These are phyloP conservation scores for Bostrychus sinensis DNA, from an alignment of 2,113 vertebrate genomes.

Conservation along the genomic window DNA sequence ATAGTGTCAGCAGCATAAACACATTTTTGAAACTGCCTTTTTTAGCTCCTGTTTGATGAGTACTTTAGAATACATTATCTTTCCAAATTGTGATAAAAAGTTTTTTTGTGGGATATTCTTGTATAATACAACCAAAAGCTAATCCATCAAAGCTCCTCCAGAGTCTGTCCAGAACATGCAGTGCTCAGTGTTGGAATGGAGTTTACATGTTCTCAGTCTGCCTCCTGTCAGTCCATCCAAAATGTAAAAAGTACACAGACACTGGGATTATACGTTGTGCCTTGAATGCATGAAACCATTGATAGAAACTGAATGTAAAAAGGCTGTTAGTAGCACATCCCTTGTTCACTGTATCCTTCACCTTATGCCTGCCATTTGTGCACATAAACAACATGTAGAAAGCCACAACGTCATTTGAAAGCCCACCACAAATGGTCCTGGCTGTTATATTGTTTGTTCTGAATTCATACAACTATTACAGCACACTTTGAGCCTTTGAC, in stretches of 20 bases:
- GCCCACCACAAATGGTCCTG: constrained; percentile 35
- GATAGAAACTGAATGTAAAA: too few species aligned
- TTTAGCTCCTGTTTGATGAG: not conserved
- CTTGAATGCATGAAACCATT: too few species aligned
- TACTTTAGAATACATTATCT: not conserved
- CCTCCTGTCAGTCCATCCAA: constrained; percentile 14
- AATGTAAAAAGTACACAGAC: not conserved
- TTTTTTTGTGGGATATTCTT: not conserved
- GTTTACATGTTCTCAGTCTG: constrained; percentile 13
- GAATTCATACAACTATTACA: constrained; percentile 39
- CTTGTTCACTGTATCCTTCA: not conserved
- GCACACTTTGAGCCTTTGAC: constrained; percentile 26
- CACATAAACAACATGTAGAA: too few species aligned
- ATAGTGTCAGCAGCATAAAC: not conserved
- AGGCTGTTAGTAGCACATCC: too few species aligned
- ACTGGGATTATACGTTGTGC: too few species aligned
- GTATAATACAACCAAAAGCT: constrained; percentile 19
- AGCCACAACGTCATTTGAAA: too few species aligned
- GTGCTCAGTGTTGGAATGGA: constrained; percentile 12
- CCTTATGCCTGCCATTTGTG: not conserved
- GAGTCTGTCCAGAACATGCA: not conserved
- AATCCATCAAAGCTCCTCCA: constrained; percentile 9
- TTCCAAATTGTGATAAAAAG: constrained; percentile 1
- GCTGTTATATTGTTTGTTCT: constrained; percentile 51
- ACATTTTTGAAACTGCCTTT: not conserved